phyloP scores from a whole-genome alignment of 2,888 invertebrate genomes.

The Hypena proboscidalis region DNA sequence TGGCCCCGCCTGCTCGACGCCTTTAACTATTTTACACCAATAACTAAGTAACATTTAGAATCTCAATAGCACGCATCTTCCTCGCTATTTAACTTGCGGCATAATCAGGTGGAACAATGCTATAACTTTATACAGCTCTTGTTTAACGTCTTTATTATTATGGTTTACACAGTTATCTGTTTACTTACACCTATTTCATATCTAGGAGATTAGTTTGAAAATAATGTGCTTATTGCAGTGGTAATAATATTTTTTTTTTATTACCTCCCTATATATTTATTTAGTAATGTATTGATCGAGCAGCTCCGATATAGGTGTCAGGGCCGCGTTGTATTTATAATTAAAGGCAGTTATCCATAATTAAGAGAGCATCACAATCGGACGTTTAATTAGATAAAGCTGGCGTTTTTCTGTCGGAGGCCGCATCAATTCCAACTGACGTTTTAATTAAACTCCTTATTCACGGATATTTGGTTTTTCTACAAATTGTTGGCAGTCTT shows the following conservation, averaged over 20 bases:
- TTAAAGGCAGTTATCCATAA: constrained; percentile 27
- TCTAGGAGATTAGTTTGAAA: too few species aligned
- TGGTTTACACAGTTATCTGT: not conserved
- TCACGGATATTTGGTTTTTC: constrained; percentile 27
- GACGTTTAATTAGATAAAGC: constrained; percentile 29
- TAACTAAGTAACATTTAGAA: constrained; percentile 21
- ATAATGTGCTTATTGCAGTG: too few species aligned
- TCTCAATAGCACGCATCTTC: constrained; percentile 6
- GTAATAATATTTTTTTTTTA: too few species aligned
- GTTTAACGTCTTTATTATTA: constrained; percentile 6
- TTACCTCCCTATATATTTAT: not conserved
- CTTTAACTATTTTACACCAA: constrained; percentile 23
- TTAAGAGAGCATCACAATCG: constrained; percentile 29
- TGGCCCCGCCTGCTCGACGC: constrained; percentile 35
- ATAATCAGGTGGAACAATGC: constrained; percentile 4
- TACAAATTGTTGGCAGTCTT: constrained; percentile 18
- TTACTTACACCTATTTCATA: too few species aligned
- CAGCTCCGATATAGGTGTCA: constrained; percentile 31
- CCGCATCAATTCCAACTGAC: constrained; percentile 19
- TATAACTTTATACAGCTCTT: constrained; percentile 4
- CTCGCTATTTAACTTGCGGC: constrained; percentile 6
- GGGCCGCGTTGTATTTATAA: constrained; percentile 24
- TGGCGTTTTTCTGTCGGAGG: constrained; percentile 24
- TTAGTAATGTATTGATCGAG: constrained; percentile 3
- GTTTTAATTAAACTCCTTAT: constrained; percentile 27